These are phyloP conservation scores for Elymnias hypermnestra DNA, from an alignment of 1,140 invertebrate genomes.

Conservation along the genomic window DNA sequence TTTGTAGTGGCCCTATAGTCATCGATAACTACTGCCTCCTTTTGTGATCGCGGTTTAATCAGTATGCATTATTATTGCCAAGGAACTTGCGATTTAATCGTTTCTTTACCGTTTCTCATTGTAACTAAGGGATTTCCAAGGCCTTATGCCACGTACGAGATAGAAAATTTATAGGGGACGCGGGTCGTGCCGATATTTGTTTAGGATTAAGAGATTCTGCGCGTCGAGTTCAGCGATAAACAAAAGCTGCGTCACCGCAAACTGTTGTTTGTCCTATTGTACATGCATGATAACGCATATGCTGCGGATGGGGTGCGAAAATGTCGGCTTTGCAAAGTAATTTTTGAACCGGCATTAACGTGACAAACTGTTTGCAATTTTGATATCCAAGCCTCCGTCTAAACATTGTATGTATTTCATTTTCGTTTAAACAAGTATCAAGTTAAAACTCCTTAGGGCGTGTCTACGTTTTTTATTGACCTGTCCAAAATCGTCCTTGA, in stretches of 20 bases:
- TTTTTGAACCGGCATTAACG: slow-evolving; percentile 3
- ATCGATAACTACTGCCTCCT: slow-evolving; percentile 66
- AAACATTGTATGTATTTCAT: too few relatives aligned
- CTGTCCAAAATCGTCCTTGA: too few relatives aligned
- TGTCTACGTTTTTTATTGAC: too few relatives aligned
- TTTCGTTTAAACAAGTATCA: too few relatives aligned
- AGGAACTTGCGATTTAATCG: slow-evolving; percentile 58
- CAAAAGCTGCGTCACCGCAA: slow-evolving; percentile 51
- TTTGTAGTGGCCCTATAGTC: background rate
- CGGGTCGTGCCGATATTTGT: slow-evolving; percentile 42
- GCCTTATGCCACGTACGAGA: slow-evolving; percentile 26
- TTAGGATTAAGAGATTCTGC: slow-evolving; percentile 67
- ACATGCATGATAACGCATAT: slow-evolving; percentile 50
- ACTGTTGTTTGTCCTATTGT: slow-evolving; percentile 64
- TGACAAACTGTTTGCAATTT: background rate
- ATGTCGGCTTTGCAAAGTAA: slow-evolving; percentile 9
- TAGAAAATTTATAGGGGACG: slow-evolving; percentile 48
- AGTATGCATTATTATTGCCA: slow-evolving; percentile 68
- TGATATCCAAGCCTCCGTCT: too few relatives aligned
- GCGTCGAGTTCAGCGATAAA: slow-evolving; percentile 58
- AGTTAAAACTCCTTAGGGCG: too few relatives aligned
- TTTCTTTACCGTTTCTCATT: slow-evolving; percentile 62
- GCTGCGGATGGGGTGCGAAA: slow-evolving; percentile 15
- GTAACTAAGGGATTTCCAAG: slow-evolving; percentile 41
- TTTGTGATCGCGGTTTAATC: slow-evolving; percentile 65